These are phyloP conservation scores for Hybos culiciformis DNA, from an alignment of 2,888 invertebrate species.

Conservation along the genomic window DNA sequence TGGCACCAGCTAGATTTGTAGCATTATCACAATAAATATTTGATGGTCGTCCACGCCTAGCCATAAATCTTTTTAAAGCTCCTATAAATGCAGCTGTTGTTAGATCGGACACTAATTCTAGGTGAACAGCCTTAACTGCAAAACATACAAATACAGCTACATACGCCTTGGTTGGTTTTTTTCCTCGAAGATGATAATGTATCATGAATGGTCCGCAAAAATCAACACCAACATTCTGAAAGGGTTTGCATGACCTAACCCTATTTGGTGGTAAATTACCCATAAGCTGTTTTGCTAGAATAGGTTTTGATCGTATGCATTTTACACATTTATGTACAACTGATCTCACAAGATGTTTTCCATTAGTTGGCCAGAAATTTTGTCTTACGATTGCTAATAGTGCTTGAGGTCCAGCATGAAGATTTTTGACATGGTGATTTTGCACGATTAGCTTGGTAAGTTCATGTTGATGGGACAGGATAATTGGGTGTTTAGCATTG, in stretches of 20 bases:
- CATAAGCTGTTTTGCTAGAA: slow-evolving; percentile 14
- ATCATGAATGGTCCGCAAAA: slow-evolving; percentile 10
- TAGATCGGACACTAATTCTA: not conserved
- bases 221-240: not conserved
- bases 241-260: not conserved
- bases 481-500: slow-evolving; percentile 1
- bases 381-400: slow-evolving; percentile 8
- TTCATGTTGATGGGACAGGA: slow-evolving; percentile 1
- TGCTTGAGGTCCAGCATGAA: slow-evolving; percentile 1
- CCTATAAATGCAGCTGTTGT: not conserved
- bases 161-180: slow-evolving; percentile 6
- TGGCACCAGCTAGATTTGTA: slow-evolving; percentile 11
- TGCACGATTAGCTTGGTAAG: slow-evolving; percentile 5
- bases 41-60: slow-evolving; percentile 4
- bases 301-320: slow-evolving; percentile 6
- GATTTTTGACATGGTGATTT: not conserved
- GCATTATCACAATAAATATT: slow-evolving; percentile 9
- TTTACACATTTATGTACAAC: slow-evolving; percentile 7
- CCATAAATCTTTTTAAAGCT: slow-evolving; percentile 5
- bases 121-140: slow-evolving; percentile 16
- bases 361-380: slow-evolving; percentile 15
- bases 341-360: slow-evolving; percentile 2
- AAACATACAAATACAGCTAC: slow-evolving; percentile 1
- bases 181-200: slow-evolving; percentile 7
- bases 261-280: slow-evolving; percentile 16